Evolutionary conservation across 1,140 invertebrate species (phyloP).

Genomic region (Onthophagus taurus): DNA sequence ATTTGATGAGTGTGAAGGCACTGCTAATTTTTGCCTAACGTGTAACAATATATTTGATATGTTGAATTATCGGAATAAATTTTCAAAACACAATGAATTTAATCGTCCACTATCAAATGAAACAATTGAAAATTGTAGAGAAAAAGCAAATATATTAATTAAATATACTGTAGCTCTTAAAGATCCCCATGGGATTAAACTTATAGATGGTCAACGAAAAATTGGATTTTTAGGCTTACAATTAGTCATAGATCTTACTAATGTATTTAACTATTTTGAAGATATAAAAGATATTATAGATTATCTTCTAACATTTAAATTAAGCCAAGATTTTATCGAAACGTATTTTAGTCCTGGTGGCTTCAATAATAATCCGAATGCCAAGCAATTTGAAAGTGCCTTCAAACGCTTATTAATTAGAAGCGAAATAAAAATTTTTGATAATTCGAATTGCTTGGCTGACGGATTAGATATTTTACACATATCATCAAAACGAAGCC

Average conservation of each 20-base stretch:
- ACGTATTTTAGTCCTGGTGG: slow-evolving; percentile 34
- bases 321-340: slow-evolving; percentile 36
- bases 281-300: not conserved
- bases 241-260: slow-evolving; percentile 14
- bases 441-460: no score
- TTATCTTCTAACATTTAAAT: slow-evolving; percentile 28
- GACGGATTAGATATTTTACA: no score
- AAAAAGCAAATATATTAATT: slow-evolving; percentile 10
- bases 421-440: no score
- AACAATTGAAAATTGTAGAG: slow-evolving; percentile 7
- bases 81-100: slow-evolving; percentile 16
- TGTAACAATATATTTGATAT: slow-evolving; percentile 24
- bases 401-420: no score
- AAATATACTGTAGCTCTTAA: slow-evolving; percentile 14
- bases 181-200: slow-evolving; percentile 1
- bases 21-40: slow-evolving; percentile 17
- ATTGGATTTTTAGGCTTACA: slow-evolving; percentile 17
- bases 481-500: no score
- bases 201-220: slow-evolving; percentile 15
- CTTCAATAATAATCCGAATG: slow-evolving; percentile 36
- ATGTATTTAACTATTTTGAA: slow-evolving; percentile 16
- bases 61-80: slow-evolving; percentile 20
- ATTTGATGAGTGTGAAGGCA: slow-evolving; percentile 16
- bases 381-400: slow-evolving; percentile 21
- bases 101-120: slow-evolving; percentile 6